Conservation (phyloP, 2,113 vertebrate genomes). For the Dicrurus megarhynchus region DNA sequence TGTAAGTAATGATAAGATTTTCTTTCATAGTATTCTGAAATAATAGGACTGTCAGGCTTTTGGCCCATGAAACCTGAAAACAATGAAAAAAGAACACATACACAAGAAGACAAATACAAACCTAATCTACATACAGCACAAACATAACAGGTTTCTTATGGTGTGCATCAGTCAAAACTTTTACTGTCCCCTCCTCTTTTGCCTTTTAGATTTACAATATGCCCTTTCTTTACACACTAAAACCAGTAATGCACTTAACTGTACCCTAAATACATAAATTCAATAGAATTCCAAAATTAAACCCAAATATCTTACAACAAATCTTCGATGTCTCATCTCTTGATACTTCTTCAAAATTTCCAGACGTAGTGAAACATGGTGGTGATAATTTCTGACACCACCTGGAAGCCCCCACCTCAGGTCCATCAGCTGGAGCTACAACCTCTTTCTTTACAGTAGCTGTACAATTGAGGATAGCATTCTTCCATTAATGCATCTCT, state of each 20-base stretch:
- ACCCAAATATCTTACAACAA: slow-evolving; percentile 39
- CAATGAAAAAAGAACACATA: background rate
- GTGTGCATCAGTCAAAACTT: background rate
- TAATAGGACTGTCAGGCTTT: slow-evolving; percentile 54
- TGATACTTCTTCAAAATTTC: slow-evolving; percentile 58
- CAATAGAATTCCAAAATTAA: background rate
- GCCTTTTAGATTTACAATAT: background rate
- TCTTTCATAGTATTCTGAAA: slow-evolving; percentile 56
- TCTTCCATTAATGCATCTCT: slow-evolving; percentile 62
- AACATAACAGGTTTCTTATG: background rate
- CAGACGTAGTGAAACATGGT: slow-evolving; percentile 25
- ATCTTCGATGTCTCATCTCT: slow-evolving; percentile 39
- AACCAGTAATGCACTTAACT: background rate
- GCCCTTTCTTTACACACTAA: background rate
- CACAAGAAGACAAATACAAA: background rate
- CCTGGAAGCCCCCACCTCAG: slow-evolving; percentile 54
- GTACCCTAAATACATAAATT: background rate
- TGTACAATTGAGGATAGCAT: slow-evolving; percentile 56
- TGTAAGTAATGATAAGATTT: slow-evolving; percentile 62
- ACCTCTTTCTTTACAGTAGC: slow-evolving; percentile 64
- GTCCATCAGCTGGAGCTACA: slow-evolving; percentile 66
- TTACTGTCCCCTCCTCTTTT: background rate
- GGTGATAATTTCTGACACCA: slow-evolving; percentile 47
- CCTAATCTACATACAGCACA: background rate
- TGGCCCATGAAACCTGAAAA: slow-evolving; percentile 57